phyloP scores from a whole-genome alignment of 2,888 invertebrate species.

The Chorisops tibialis region DNA sequence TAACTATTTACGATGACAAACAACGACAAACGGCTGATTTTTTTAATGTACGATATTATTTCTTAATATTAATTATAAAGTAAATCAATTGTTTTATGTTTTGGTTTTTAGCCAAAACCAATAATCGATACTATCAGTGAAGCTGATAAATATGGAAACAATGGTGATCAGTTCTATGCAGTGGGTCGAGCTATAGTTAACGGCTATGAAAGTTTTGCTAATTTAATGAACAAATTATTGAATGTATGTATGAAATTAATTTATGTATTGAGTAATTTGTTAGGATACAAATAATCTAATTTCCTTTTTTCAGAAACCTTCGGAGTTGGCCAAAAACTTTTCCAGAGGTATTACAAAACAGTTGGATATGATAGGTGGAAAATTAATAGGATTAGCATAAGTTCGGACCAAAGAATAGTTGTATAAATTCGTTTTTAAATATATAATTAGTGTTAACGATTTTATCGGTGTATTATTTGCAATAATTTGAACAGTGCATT shows the following conservation, averaged over 20 bases:
- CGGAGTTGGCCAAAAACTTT: conserved; percentile 44
- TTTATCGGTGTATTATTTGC: too few relatives aligned
- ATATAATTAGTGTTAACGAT: too few relatives aligned
- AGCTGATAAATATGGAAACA: conserved; percentile 76
- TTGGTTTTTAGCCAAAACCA: conserved; percentile 61
- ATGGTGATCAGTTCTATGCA: conserved; percentile 62
- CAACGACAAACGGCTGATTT: conserved; percentile 44
- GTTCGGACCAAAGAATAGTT: too few relatives aligned
- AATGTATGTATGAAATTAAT: conserved; percentile 57
- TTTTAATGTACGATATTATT: conserved; percentile 40
- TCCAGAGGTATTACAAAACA: conserved; percentile 48
- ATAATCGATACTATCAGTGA: conserved; percentile 73
- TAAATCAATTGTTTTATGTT: neutral
- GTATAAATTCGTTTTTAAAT: too few relatives aligned
- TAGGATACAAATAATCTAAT: neutral
- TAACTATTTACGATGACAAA: conserved; percentile 45
- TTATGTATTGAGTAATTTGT: neutral
- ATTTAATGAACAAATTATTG: conserved; percentile 60
- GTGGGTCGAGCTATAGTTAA: conserved; percentile 64
- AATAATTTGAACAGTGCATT: too few relatives aligned
- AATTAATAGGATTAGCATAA: conserved; percentile 45
- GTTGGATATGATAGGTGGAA: conserved; percentile 46
- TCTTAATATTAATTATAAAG: conserved; percentile 4
- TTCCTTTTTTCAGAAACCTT: conserved; percentile 44
- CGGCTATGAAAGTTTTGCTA: conserved; percentile 66